Evolutionary conservation across 2,113 vertebrate species (phyloP).

Genomic region (Alosa alosa): DNA sequence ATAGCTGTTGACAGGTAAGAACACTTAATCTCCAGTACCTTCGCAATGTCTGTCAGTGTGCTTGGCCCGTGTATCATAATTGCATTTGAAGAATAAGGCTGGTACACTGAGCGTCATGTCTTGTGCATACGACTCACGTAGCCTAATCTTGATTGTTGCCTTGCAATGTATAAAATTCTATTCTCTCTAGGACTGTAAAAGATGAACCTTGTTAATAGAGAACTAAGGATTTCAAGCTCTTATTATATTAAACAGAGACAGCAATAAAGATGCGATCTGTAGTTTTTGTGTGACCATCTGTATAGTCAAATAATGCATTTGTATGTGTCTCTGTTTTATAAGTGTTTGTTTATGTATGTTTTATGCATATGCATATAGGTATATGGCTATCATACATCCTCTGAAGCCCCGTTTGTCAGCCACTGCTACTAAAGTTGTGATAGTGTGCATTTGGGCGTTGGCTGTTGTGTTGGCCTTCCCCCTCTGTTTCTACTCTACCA

Average conservation of each 20-base stretch:
- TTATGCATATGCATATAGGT: conserved; percentile 59
- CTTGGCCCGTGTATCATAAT: no score
- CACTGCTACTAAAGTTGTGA: conserved; percentile 78
- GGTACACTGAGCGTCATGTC: no score
- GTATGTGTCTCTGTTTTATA: neutral
- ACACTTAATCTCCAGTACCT: neutral
- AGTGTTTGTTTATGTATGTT: neutral
- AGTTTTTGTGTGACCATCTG: neutral
- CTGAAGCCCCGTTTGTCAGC: conserved; percentile 82
- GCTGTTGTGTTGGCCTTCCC: conserved; percentile 82
- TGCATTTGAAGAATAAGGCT: no score
- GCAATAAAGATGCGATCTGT: neutral
- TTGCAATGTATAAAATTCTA: no score
- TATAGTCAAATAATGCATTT: neutral
- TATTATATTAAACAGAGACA: neutral
- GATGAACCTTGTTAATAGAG: no score
- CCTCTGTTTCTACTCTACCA: conserved; percentile 82
- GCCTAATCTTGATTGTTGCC: no score
- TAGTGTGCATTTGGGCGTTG: conserved; percentile 81
- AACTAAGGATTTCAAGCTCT: no score
- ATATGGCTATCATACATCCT: conserved; percentile 86
- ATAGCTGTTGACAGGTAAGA: conserved; percentile 85
- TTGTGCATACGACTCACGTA: no score
- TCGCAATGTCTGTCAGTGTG: no score
- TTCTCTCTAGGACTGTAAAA: no score